phyloP scores from a whole-genome alignment of 2,888 invertebrate species.

The Caenorhabditis zanzibari region DNA sequence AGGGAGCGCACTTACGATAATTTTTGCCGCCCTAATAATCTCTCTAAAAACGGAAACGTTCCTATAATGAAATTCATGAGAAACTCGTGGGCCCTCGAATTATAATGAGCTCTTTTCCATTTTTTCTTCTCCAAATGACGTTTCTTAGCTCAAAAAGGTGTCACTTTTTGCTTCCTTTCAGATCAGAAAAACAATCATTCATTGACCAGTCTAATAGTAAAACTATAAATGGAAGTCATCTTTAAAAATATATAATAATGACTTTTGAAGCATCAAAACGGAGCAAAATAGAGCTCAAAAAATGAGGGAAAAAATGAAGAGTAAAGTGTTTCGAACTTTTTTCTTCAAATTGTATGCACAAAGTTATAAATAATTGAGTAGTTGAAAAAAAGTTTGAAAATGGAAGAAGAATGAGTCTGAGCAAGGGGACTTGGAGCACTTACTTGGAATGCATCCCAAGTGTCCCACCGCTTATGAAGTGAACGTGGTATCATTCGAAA shows the following conservation, averaged over 20 bases:
- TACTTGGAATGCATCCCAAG: no score
- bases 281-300: not conserved
- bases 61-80: conserved; percentile 8
- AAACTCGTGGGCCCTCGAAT: not conserved
- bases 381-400: not conserved
- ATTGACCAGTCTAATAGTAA: not conserved
- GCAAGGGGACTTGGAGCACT: not conserved
- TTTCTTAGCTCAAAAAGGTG: not conserved
- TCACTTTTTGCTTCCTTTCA: not conserved
- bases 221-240: not conserved
- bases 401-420: not conserved
- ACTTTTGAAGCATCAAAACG: conserved; percentile 7
- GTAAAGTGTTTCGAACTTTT: conserved; percentile 50
- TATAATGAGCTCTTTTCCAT: not conserved
- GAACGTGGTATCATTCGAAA: no score
- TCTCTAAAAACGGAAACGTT: conserved; percentile 2
- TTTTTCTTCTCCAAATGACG: no score
- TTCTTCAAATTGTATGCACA: conserved; percentile 5
- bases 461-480: no score
- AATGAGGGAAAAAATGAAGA: not conserved
- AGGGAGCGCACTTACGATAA: no score
- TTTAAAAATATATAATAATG: not conserved
- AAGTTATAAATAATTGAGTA: conserved; percentile 48
- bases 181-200: no score
- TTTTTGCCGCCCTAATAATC: no score